Conservation (phyloP, 1,140 invertebrate genomes). For the Pinna nobilis region DNA sequence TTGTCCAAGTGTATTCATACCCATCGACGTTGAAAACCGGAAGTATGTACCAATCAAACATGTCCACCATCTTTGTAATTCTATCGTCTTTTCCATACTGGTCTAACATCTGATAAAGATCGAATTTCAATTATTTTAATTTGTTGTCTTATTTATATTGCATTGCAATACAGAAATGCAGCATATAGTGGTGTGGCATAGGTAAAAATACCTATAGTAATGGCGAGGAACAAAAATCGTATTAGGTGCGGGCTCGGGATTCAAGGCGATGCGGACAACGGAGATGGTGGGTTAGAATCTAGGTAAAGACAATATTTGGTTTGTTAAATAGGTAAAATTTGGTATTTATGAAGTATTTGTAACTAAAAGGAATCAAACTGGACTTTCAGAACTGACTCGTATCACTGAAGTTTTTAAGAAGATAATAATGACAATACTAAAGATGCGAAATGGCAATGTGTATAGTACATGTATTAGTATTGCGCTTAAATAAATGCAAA, state of each 20-base stretch:
- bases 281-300: no score
- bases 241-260: not conserved
- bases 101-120: constrained; percentile 34
- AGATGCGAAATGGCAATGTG: no score
- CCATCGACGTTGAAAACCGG: constrained; percentile 75
- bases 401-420: no score
- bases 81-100: constrained; percentile 32
- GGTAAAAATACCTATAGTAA: not conserved
- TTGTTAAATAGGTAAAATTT: no score
- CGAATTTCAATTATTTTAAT: not conserved
- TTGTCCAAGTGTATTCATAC: constrained; percentile 69
- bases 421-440: no score
- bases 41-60: constrained; percentile 72
- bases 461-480: no score
- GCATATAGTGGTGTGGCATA: not conserved
- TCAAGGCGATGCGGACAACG: not conserved
- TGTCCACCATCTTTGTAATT: constrained; percentile 59
- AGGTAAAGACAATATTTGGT: no score
- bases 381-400: no score
- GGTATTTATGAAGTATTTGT: no score
- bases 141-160: not conserved
- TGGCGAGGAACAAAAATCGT: not conserved
- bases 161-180: not conserved
- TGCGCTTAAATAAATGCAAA: no score
- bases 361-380: no score